Evolutionary conservation across 2,888 invertebrate species (phyloP).

Genomic region (Meghimatium bilineatum): DNA sequence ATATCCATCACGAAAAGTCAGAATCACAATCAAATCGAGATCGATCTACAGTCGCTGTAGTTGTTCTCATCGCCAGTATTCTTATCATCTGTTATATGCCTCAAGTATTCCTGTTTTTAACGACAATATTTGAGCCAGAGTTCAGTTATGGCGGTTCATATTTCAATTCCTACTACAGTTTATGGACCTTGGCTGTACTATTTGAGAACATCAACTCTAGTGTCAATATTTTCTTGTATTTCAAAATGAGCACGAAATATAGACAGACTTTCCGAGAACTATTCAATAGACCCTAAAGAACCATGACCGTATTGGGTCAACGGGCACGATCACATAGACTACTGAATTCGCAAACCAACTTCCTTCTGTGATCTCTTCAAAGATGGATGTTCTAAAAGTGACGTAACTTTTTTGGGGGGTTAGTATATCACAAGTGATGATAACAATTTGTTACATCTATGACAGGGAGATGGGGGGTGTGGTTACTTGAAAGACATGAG

Average conservation of each 20-base stretch:
- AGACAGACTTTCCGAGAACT: not conserved
- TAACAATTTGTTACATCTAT: no score
- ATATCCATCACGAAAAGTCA: not conserved
- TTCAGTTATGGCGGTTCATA: not conserved
- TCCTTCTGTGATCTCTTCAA: no score
- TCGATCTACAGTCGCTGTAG: not conserved
- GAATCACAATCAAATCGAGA: not conserved
- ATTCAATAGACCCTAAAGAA: no score
- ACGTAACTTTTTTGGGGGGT: no score
- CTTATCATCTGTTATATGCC: not conserved
- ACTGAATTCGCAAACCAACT: no score
- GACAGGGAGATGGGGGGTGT: no score
- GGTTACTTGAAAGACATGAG: no score
- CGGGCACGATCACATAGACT: no score
- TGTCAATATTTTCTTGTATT: slow-evolving; percentile 10
- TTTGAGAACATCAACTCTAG: slow-evolving; percentile 14
- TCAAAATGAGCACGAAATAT: slow-evolving; percentile 10
- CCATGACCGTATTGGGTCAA: no score
- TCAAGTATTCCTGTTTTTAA: not conserved
- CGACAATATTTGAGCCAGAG: not conserved
- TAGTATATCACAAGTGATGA: no score
- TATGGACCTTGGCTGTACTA: not conserved
- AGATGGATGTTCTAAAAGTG: no score
- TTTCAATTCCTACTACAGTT: not conserved
- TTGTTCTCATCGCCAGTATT: not conserved